phyloP scores from a whole-genome alignment of 1,140 invertebrate species.

The Delia radicum region DNA sequence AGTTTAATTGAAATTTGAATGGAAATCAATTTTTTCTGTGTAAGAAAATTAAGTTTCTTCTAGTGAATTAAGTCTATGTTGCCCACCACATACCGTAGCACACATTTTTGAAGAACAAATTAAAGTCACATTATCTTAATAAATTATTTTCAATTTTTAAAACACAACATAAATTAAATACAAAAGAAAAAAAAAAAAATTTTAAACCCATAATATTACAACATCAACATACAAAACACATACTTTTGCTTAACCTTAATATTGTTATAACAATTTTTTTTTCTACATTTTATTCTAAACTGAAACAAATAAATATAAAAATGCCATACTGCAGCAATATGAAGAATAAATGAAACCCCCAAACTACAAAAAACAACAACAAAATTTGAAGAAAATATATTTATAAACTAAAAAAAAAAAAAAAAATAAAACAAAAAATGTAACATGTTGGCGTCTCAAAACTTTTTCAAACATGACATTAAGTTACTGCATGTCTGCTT shows the following conservation, averaged over 20 bases:
- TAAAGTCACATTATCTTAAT: not conserved
- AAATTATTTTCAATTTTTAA: too few relatives aligned
- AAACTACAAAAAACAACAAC: not conserved
- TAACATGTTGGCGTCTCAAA: slow-evolving; percentile 31
- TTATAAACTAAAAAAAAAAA: not conserved
- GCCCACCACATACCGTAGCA: too few relatives aligned
- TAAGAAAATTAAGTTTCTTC: too few relatives aligned
- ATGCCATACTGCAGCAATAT: not conserved
- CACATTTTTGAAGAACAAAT: not conserved
- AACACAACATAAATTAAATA: not conserved
- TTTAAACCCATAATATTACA: not conserved
- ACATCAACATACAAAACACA: not conserved
- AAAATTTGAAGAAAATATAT: not conserved
- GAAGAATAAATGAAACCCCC: not conserved
- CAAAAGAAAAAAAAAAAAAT: not conserved
- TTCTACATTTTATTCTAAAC: not conserved
- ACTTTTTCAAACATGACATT: slow-evolving; percentile 27
- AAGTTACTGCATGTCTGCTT: slow-evolving; percentile 25
- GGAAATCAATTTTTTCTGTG: too few relatives aligned
- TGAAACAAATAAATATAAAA: not conserved
- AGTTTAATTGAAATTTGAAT: too few relatives aligned
- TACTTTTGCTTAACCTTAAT: not conserved
- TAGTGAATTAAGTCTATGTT: too few relatives aligned
- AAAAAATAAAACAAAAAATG: not conserved
- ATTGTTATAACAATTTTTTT: not conserved